Evolutionary conservation across 23 tunicate genomes (phyloP).

Genomic region (Ciona savignyi): DNA sequence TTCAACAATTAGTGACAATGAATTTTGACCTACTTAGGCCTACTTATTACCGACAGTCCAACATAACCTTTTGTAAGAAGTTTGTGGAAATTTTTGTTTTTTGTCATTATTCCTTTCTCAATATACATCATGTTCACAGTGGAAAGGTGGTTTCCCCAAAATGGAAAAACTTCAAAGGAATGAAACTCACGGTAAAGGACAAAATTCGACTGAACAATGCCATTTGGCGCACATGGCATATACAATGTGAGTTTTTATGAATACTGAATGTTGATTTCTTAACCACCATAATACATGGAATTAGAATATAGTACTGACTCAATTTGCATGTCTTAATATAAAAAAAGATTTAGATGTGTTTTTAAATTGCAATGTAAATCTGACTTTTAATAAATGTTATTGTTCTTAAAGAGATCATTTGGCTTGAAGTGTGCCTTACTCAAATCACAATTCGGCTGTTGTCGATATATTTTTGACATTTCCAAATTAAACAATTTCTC

Average conservation of each 20-base stretch:
- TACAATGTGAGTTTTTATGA: constrained; percentile 78
- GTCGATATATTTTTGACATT: background rate
- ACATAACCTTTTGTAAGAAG: background rate
- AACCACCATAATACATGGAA: background rate
- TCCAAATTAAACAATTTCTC: background rate
- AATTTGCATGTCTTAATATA: too few relatives aligned
- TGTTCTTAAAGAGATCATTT: too few relatives aligned
- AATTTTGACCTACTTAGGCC: too few relatives aligned
- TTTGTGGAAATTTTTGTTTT: background rate
- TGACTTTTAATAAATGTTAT: too few relatives aligned
- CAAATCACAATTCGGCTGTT: background rate
- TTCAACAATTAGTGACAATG: too few relatives aligned
- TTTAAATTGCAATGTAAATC: too few relatives aligned
- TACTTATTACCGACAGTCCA: too few relatives aligned
- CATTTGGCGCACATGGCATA: constrained; percentile 99
- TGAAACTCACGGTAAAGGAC: constrained; percentile 82
- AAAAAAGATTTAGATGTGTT: too few relatives aligned
- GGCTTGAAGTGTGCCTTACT: background rate
- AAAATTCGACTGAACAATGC: constrained; percentile 96
- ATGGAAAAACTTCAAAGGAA: constrained; percentile 97
- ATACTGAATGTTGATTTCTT: background rate
- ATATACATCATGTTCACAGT: constrained; percentile 11
- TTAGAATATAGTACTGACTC: too few relatives aligned
- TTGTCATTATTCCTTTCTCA: background rate
- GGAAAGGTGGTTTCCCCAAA: constrained; percentile 94